Base-by-base conservation (phyloP, 2,888 invertebrate genomes). In the Helicoverpa assulta region DNA sequence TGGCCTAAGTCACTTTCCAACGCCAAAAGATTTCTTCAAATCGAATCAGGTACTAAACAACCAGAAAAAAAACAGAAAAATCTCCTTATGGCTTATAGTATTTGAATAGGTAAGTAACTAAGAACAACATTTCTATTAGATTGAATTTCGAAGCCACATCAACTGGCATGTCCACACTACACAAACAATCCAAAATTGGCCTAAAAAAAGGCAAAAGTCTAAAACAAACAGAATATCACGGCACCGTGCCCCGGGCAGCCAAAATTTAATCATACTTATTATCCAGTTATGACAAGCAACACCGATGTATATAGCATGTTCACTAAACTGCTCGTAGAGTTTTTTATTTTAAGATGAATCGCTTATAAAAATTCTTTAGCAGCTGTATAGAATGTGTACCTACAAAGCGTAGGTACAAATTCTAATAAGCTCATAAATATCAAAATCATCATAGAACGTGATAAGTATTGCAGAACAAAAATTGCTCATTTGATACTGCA, bases 261-360 rank as follows among this genome's bases (percentile, higher is more conserved):
- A 83, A 89, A 87, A 89, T 86, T 92, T 94, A 94, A 95, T 94
- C 93, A 94, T 93, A 94, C 93, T 88, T 86, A 94, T 94, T 94
- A 94, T 90, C 90, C 89, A 89, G 93, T 95, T 94, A 94, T 94
- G 94, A 94, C 94, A 91, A 89, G 87, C 89, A 69, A 82, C 82
- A 86, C 86, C 83, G 83, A 77, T 68, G 71, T 80, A 82, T 89
- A 92, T 86, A 92, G 92, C 75, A 88, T 93, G 93, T 91, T 93
- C 89, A 83, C 76, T 62, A 76, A 84, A 81, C 81, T 80, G 10
- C 19, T 3, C 1, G 6, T 12, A 10, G 40, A 2, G 4, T 40
- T 40, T 40, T 40, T 33, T 7, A 33, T 33, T 0, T 2, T 33
- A 33, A 33, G 10, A 33, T 33, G 0, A 33, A 26, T 26, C 26